Base-by-base conservation (phyloP, 2,888 invertebrate genomes). In the Ischnus inquisitorius region DNA sequence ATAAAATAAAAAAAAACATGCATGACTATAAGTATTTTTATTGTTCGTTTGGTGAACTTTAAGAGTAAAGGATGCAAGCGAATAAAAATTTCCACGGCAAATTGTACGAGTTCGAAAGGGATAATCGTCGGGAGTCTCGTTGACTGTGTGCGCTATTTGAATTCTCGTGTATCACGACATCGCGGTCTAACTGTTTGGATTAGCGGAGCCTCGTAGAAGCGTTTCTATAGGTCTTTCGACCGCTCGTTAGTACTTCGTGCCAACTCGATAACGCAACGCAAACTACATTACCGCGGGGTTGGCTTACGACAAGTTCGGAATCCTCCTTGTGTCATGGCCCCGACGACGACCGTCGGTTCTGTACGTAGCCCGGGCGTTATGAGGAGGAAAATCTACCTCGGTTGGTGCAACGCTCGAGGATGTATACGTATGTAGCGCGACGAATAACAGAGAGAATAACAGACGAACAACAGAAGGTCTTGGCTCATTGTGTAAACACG, bases 191-290 rank as follows among this genome's bases (percentile, higher is more conserved):
- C 4, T 34, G 34, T 0, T 34, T 22, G 22, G 10, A n/a, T 22
- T n/a, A 22, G 39, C 22, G 57, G n/a, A 19, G 10, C 14, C 22
- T 41, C 25, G 57, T 6, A 22, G 41, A 41, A 39, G n/a, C 19
- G 54, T 39, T 60, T 71, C 57, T 25, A 71, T 71, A 41, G 41
- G 71, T 41, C 64, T 81, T 81, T 78, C 78, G 62, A 69, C 62
- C 71, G 81, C 78, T 78, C 84, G 81, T 84, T 84, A 81, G 74
- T 64, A 51, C 57, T 60, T 67, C 62, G 68, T 57, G 69, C 76
- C 28, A 77, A 84, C 81, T 78, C 78, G 74, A 81, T 84, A 78
- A 78, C 74, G 72, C 80, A 64, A 74, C 68, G 48, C 65, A 78
- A 68, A 64, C 41, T 22, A 46, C 62, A 57, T 43, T 39, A n/a